A percentile compares a stretch with the other conserved stretches of the same genome.
Conservation (phyloP, 2,888 invertebrate genomes). For the Limulus polyphemus region DNA sequence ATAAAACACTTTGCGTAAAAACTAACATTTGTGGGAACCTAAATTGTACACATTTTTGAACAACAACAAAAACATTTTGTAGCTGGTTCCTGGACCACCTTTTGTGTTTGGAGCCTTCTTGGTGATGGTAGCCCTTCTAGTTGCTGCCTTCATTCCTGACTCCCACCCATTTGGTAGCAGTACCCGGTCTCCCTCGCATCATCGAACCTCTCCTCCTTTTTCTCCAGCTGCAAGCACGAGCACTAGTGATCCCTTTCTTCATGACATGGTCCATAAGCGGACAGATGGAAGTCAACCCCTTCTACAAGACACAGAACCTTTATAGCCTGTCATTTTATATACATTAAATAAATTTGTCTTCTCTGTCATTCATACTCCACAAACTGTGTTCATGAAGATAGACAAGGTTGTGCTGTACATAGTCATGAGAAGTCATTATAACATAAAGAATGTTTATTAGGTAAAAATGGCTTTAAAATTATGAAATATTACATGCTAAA, state of each 20-base stretch:
- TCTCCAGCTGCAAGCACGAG: constrained; percentile 2
- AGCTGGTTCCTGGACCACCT: constrained; percentile 91
- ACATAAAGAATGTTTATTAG: too few species aligned
- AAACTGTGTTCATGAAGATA: too few species aligned
- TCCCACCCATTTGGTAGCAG: not conserved
- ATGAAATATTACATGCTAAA: too few species aligned
- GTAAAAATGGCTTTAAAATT: too few species aligned
- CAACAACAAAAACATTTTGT: constrained; percentile 21
- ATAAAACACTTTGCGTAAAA: too few species aligned
- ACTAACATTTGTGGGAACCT: too few species aligned
- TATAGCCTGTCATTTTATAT: constrained; percentile 6
- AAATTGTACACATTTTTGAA: too few species aligned
- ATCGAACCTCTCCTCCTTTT: constrained; percentile 14
- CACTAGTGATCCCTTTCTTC: constrained; percentile 6
- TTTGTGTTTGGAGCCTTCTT: constrained; percentile 95
- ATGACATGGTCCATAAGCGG: constrained; percentile 12
- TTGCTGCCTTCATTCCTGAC: constrained; percentile 44
- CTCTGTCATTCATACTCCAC: too few species aligned
- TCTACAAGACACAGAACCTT: constrained; percentile 23
- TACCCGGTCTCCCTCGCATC: not conserved
- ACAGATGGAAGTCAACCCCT: constrained; percentile 19
- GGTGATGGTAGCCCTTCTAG: constrained; percentile 87
- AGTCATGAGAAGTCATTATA: too few species aligned
- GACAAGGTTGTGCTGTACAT: too few species aligned
- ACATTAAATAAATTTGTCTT: too few species aligned